Evolutionary conservation across 2,888 invertebrate species (phyloP), one percentile per base, ranked within the genome.

Genomic region (Linyphia triangularis): DNA sequence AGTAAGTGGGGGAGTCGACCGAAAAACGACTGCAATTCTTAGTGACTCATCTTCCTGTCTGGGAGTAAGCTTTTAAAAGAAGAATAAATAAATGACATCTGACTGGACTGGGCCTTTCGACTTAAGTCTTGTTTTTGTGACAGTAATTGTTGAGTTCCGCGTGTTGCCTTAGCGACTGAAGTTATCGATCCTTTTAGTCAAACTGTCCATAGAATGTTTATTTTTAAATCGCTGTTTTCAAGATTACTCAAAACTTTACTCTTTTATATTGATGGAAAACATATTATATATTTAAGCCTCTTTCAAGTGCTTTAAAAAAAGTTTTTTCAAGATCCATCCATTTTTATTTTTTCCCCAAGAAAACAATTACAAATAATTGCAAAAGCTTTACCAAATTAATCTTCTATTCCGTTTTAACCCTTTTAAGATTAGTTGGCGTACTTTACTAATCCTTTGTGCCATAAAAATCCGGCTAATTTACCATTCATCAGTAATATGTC

Each of bases 1-100:
- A 13, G 57, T 73, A 77, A 77, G 63, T 77, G 26, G 63, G 77
- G 63, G 77, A 67, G 30, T 67, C 51, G 51, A n/a, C 43, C 77
- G 63, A 77, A 61, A 40, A 77, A 40, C 63, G 37, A 61, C 61
- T 77, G 40, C 57, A 59, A 57, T 59, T 81, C 61, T n/a, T 30
- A 28, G 33, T 82, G 82, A 82, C 82, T 82, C 82, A 82, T 82
- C 82, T 72, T 82, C 82, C 82, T 81, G 82, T 82, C 70, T 82
- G 40, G 40, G 37, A 16, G 63, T 26, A n/a, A 40, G 40, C 28
- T 16, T 16, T 16, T 19, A 61, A 33, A 43, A 63, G 72, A 72
- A 82, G n/a, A 30, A 61, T n/a, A 5, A 28, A 63, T 82, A 72
- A 72, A 73, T 73, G 63, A 28, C 33, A 16, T 72, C 61, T 37